Evolutionary conservation across 2,113 vertebrate genomes (phyloP), one percentile per base, ranked within the genome.

Genomic region (cat (Felis catus)): DNA sequence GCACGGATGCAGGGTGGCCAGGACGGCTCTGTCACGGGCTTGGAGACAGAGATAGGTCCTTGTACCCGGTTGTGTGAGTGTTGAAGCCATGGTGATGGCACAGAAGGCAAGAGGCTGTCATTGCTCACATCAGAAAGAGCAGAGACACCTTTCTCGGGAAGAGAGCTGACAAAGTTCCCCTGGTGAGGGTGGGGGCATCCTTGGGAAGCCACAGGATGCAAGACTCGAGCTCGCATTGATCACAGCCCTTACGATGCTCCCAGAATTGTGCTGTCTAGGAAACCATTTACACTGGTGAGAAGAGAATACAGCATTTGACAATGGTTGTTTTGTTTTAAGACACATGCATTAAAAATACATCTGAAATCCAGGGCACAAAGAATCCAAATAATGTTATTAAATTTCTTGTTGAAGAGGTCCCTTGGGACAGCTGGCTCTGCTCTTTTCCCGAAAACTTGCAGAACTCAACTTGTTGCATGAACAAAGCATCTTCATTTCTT

Each of bases 271-370:
- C 96, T 96, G 96, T 88, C 96, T 96, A 71, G 89, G 95, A 98
- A 98, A 71, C 95, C 91, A 68, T 91, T 98, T 90, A 80, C 61
- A 10, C 89, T 12, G 68, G 39, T 3, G 95, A 96, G 97, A 88
- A 79, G 55, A 96, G 71, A 94, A 84, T 76, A 89, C 1, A 21
- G 4, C 36, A 55, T 74, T 95, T 98, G 98, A 98, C 98, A 98
- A 98, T 39, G 93, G 97, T 98, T 98, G 87, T 97, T 98, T 98
- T 95, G 92, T 97, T 98, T 98, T 95, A 98, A 98, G 98, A 98
- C 97, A 90, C 86, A 25, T 13, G 23, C 92, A 98, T 98, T 98
- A 99, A 98, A 99, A 98, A 98, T 98, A 98, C 98, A 98, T 98
- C 98, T 98, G 92, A 98, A 10, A 7, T 91, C 41, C 63, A 63